Base-by-base conservation (phyloP, 2,113 vertebrate genomes). In the Uropsilus gracilis region DNA sequence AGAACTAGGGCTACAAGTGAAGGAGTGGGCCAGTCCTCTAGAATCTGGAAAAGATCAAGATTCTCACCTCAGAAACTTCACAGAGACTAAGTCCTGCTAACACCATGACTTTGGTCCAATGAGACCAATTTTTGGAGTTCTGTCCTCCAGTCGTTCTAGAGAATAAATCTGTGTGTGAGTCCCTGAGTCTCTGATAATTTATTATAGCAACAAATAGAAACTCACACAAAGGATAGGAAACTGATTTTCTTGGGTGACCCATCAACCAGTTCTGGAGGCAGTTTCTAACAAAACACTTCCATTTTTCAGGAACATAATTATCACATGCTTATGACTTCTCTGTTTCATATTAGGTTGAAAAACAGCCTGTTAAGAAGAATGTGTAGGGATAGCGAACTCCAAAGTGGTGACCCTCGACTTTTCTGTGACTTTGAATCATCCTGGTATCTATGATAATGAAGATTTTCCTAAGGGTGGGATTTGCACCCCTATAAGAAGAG, bases 301-400 rank as follows among this genome's bases (percentile, higher is more conserved):
- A 30, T 34, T 22, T 89, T 85, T 85, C 48, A 18, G 82, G 24
- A 94, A 77, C 14, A 77, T 76, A 39, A 39, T 18, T 46, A 39
- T 88, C 55, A 53, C n/a, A 6, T 71, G 42, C 30, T 66, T 82
- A 59, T 84, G 32, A 44, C 32, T 6, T 39, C n/a, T 18, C 34
- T 82, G 10, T 80, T 89, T 78, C 32, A n/a, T 34, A 66, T 26
- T 22, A 84, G 64, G 16, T 75, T 95, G 77, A 90, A 80, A 95
- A 78, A 32, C 10, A 44, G 44, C 24, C 24, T 59, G 18, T 18
- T 2, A 13, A 84, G 28, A 16, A 77, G 20, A 39, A 22, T 30
- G 3, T 42, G 37, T 7, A 17, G 8, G 37, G 3, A 18, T 1
- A 6, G 24, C n/a, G n/a, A 18, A 76, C 28, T 12, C 48, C 5